phyloP scores from a whole-genome alignment of 1,140 invertebrate species.

The Drosophila subpulchrella region DNA sequence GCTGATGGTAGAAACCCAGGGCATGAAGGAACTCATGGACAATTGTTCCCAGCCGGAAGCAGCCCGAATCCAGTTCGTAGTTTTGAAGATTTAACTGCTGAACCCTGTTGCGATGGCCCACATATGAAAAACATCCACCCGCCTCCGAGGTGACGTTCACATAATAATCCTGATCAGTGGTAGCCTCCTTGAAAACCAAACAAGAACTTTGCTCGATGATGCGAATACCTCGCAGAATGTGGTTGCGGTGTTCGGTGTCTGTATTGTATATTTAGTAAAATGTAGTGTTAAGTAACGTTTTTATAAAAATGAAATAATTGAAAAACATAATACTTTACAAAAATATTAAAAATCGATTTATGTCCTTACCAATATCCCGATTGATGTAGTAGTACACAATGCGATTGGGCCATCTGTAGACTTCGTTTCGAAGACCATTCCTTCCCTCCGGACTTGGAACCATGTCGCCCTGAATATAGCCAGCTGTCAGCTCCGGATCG shows the following conservation, averaged over 20 bases:
- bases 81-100: conserved; percentile 85
- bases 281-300: background rate
- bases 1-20: conserved; percentile 90
- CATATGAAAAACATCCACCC: conserved; percentile 86
- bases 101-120: conserved; percentile 85
- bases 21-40: conserved; percentile 89
- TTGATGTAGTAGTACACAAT: conserved; percentile 87
- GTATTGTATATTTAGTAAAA: background rate
- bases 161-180: conserved; percentile 72
- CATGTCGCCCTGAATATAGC: conserved; percentile 71
- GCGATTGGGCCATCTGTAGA: conserved; percentile 87
- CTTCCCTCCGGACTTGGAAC: conserved; percentile 22
- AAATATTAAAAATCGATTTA: no score
- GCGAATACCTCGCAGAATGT: conserved; percentile 55
- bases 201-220: conserved; percentile 54
- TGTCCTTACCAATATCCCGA: conserved; percentile 49
- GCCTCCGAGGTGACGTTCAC: conserved; percentile 79
- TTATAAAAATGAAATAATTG: no score
- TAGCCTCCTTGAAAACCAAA: conserved; percentile 54
- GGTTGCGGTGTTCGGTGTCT: conserved; percentile 58
- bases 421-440: conserved; percentile 87
- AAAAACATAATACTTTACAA: no score
- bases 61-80: conserved; percentile 77
- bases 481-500: conserved; percentile 66
- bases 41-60: conserved; percentile 85